These are phyloP conservation scores for Ornithorhynchus anatinus DNA, from an alignment of 2,113 vertebrate genomes.

Conservation along the genomic window DNA sequence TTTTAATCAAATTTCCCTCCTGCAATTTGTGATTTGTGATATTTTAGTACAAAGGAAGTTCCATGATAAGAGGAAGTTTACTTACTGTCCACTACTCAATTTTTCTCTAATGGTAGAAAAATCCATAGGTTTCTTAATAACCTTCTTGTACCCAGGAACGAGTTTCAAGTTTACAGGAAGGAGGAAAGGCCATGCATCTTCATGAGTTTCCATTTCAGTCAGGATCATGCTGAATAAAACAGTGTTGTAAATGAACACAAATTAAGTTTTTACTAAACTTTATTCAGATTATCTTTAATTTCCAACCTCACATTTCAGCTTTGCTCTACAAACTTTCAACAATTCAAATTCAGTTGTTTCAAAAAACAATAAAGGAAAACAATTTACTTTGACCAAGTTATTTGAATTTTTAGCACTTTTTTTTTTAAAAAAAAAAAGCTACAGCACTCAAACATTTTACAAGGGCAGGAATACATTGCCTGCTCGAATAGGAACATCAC, in stretches of 20 bases:
- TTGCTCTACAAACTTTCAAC: neutral
- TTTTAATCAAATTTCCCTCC: neutral
- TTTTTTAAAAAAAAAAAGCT: neutral
- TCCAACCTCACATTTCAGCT: neutral
- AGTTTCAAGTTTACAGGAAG: conserved; percentile 98
- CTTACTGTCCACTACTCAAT: conserved; percentile 90
- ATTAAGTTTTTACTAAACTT: neutral
- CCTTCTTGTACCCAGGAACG: conserved; percentile 96
- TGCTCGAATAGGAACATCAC: conserved; percentile 61
- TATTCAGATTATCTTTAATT: too few species aligned
- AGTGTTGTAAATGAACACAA: conserved; percentile 38
- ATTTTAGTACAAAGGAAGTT: too few species aligned
- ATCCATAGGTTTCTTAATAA: conserved; percentile 99
- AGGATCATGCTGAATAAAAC: conserved; percentile 83
- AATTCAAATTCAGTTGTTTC: conserved; percentile 1
- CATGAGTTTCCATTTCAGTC: conserved; percentile 95
- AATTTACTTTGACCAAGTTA: conserved; percentile 4
- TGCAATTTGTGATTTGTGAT: neutral
- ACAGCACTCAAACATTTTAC: conserved; percentile 2
- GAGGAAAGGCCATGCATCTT: conserved; percentile 98
- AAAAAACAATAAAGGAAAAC: neutral
- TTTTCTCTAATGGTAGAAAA: conserved; percentile 98
- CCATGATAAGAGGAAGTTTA: conserved; percentile 62
- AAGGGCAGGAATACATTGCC: neutral
- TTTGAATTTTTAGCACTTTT: neutral